These are phyloP conservation scores for Peromyscus eremicus DNA, from an alignment of 2,797 vertebrate genomes.

Conservation along the genomic window DNA sequence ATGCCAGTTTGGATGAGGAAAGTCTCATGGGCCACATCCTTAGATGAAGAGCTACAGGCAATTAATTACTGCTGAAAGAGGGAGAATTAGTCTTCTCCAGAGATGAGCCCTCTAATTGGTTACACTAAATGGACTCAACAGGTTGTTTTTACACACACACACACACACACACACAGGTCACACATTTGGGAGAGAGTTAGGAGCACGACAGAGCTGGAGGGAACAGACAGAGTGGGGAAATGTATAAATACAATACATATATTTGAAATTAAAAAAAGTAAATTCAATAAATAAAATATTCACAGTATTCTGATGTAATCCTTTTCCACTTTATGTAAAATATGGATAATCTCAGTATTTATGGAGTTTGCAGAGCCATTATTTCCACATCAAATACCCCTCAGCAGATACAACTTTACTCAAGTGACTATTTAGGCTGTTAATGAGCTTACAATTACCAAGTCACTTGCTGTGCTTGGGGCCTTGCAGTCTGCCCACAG, in stretches of 20 bases:
- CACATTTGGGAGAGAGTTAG: too few species aligned
- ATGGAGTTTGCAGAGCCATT: neutral
- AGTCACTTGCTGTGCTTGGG: neutral
- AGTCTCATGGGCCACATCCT: neutral
- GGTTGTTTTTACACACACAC: neutral
- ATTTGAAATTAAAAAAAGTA: neutral
- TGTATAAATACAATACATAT: neutral
- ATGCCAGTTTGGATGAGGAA: neutral
- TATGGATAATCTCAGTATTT: neutral
- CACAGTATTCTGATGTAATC: neutral
- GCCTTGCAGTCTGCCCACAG: neutral
- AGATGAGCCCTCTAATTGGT: neutral
- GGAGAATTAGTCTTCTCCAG: neutral
- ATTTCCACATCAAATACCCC: neutral
- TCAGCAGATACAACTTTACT: neutral
- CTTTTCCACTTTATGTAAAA: constrained; percentile 22
- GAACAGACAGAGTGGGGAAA: neutral
- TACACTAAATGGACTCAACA: neutral
- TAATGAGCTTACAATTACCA: constrained; percentile 44
- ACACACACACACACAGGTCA: neutral
- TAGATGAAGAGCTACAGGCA: neutral
- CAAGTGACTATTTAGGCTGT: constrained; percentile 22
- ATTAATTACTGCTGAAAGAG: neutral
- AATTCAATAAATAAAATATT: constrained; percentile 29
- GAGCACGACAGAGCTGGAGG: neutral